A percentile compares a stretch with the other conserved stretches of the same genome.
Evolutionary conservation across 2,888 invertebrate species (phyloP).

Genomic region (Rhamnusium bicolor): DNA sequence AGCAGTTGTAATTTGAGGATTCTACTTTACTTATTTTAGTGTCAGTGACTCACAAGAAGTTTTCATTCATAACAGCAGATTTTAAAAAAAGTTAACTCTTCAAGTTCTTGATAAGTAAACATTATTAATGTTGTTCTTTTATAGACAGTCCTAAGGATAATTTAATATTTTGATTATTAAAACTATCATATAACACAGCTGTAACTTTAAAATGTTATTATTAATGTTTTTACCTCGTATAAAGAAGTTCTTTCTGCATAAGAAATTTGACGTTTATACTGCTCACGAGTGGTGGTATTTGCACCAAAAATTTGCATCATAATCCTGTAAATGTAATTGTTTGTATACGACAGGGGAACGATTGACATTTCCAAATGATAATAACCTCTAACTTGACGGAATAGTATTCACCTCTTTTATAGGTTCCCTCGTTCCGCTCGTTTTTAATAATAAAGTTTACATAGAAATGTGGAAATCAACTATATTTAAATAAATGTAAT

Average conservation of each 20-base stretch:
- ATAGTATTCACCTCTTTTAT: not conserved
- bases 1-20: no score
- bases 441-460: not conserved
- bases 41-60: no score
- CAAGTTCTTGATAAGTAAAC: no score
- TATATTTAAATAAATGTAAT: no score
- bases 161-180: no score
- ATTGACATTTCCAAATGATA: not conserved
- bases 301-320: not conserved
- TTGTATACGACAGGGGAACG: not conserved
- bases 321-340: not conserved
- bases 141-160: no score
- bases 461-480: not conserved
- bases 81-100: no score
- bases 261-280: not conserved
- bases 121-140: no score
- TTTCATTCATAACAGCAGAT: no score
- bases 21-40: no score
- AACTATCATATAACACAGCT: no score
- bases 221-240: not conserved
- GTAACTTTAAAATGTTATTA: no score
- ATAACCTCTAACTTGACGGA: not conserved
- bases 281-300: not conserved
- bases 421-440: not conserved
- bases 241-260: not conserved